Conservation (phyloP, 2,888 invertebrate genomes). For the Tiphia femorata region DNA sequence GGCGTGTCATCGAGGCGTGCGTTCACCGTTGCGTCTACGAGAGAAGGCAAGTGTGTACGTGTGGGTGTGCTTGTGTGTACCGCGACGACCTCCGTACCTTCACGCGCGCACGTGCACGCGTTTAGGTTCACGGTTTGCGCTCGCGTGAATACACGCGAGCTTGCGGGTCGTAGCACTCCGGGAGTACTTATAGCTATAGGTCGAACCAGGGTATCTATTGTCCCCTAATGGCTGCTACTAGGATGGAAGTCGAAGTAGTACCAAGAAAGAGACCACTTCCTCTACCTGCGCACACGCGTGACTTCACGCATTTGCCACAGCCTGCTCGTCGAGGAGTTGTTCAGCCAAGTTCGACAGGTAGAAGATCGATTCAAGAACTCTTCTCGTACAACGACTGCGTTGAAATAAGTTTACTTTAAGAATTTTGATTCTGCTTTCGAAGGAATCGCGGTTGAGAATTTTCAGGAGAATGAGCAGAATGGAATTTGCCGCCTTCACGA, state of each 20-base stretch:
- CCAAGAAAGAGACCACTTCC: conserved; percentile 28
- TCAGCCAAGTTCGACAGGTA: conserved; percentile 36
- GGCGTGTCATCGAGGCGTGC: conserved; percentile 8
- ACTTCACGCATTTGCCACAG: background rate
- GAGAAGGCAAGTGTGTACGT: no score
- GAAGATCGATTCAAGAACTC: no score
- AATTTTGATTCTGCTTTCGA: no score
- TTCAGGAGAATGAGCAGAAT: no score
- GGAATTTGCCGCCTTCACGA: no score
- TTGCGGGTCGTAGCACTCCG: conserved; percentile 12
- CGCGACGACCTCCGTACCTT: conserved; percentile 4
- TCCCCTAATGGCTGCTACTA: conserved; percentile 31
- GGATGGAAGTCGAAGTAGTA: conserved; percentile 36
- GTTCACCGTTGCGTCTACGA: no score
- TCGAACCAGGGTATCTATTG: conserved; percentile 35
- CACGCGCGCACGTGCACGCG: background rate
- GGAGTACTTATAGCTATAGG: background rate
- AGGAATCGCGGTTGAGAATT: no score
- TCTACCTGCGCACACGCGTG: conserved; percentile 2
- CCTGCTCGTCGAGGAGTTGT: conserved; percentile 39
- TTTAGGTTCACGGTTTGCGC: background rate
- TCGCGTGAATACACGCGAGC: conserved; percentile 12
- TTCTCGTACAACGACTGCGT: no score
- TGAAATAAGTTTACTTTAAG: no score
- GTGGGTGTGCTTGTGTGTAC: no score